Conservation (phyloP, 1,140 invertebrate genomes). For the Micrasema longulum region DNA sequence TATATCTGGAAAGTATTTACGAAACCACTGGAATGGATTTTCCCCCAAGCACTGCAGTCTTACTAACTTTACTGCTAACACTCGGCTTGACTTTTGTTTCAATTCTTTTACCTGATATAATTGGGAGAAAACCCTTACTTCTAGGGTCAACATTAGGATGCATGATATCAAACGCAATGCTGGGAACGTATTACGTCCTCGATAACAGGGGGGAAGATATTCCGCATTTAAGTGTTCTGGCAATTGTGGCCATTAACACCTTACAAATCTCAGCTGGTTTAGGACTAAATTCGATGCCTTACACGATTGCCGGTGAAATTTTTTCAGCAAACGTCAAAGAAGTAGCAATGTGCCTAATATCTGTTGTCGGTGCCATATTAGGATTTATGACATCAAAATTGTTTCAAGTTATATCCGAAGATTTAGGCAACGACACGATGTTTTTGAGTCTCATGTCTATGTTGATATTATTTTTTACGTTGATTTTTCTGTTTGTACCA, state of each 20-base stretch:
- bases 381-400: slow-evolving; percentile 37
- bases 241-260: slow-evolving; percentile 35
- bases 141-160: slow-evolving; percentile 38
- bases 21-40: slow-evolving; percentile 25
- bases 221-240: slow-evolving; percentile 20
- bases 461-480: slow-evolving; percentile 15
- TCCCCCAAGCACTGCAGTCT: slow-evolving; percentile 23
- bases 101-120: slow-evolving; percentile 16
- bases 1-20: slow-evolving; percentile 37
- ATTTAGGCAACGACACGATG: slow-evolving; percentile 19
- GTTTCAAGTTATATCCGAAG: slow-evolving; percentile 36
- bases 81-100: slow-evolving; percentile 15
- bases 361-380: slow-evolving; percentile 38
- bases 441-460: slow-evolving; percentile 35
- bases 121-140: slow-evolving; percentile 41
- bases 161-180: slow-evolving; percentile 13
- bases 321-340: slow-evolving; percentile 45
- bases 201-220: slow-evolving; percentile 1
- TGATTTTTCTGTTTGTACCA: slow-evolving; percentile 37
- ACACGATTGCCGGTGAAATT: slow-evolving; percentile 45
- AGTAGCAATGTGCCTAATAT: slow-evolving; percentile 39
- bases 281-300: slow-evolving; percentile 41
- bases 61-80: slow-evolving; percentile 21
- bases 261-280: slow-evolving; percentile 28
- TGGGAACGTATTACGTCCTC: slow-evolving; percentile 29